Percentiles rank a stretch among this genome's conserved stretches.
Evolutionary conservation across 2,888 invertebrate genomes (phyloP).

Genomic region (Xylocampa areola): DNA sequence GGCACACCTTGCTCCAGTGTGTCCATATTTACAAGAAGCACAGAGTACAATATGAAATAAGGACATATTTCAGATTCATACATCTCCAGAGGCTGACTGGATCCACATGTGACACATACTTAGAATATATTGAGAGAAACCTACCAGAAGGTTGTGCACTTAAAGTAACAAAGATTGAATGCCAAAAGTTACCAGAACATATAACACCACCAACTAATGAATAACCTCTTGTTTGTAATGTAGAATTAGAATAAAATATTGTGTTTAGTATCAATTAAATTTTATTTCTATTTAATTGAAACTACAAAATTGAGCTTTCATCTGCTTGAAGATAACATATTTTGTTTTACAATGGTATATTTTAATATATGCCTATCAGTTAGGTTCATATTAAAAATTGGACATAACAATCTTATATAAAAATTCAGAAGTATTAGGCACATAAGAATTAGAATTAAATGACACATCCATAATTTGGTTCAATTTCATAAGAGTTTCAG

Average conservation of each 20-base stretch:
- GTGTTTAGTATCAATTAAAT: constrained; percentile 29
- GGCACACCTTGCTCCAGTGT: constrained; percentile 95
- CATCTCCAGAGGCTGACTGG: constrained; percentile 96
- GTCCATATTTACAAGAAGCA: constrained; percentile 98
- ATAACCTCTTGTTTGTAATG: constrained; percentile 55
- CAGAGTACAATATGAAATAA: constrained; percentile 97
- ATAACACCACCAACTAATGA: constrained; percentile 81
- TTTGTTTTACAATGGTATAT: not conserved
- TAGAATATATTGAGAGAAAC: constrained; percentile 99
- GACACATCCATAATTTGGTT: too few species aligned
- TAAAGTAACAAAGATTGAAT: constrained; percentile 95
- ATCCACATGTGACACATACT: constrained; percentile 97
- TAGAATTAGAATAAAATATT: constrained; percentile 65
- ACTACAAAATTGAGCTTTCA: constrained; percentile 38
- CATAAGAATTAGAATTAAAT: not conserved
- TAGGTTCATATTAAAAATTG: constrained; percentile 11
- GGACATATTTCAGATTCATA: constrained; percentile 97
- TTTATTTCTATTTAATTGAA: constrained; percentile 28
- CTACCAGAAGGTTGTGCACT: constrained; percentile 99
- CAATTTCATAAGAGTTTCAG: too few species aligned
- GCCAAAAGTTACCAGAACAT: constrained; percentile 89
- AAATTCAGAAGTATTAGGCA: constrained; percentile 22
- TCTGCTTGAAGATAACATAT: constrained; percentile 6
- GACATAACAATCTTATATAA: not conserved
- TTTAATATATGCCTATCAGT: not conserved